Evolutionary conservation across 2,888 invertebrate species (phyloP).

Genomic region (Osmoderma eremita): DNA sequence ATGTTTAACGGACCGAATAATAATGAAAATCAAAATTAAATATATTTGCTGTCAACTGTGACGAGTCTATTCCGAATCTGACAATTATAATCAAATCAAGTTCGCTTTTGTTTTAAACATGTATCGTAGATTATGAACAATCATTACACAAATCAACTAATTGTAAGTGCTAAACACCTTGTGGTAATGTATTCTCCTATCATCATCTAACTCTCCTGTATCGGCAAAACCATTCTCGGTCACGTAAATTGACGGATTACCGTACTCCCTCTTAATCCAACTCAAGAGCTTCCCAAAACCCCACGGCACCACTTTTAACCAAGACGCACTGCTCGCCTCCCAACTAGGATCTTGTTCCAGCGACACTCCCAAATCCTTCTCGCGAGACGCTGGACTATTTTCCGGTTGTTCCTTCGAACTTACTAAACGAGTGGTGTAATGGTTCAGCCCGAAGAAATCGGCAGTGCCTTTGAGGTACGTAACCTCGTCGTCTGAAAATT

Average conservation of each 20-base stretch:
- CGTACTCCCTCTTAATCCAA: conserved; percentile 61
- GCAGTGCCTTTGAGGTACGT: conserved; percentile 63
- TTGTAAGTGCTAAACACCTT: conserved; percentile 47
- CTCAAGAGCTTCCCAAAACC: conserved; percentile 69
- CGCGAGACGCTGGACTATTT: conserved; percentile 63
- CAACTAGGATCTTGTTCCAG: conserved; percentile 64
- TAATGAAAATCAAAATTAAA: too few species aligned
- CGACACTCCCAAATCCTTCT: conserved; percentile 63
- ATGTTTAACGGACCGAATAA: too few species aligned
- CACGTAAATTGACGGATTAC: conserved; percentile 68
- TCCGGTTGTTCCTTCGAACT: conserved; percentile 54
- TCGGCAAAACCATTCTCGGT: conserved; percentile 72
- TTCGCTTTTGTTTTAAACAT: background rate
- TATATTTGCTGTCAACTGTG: too few species aligned
- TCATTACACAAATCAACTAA: background rate
- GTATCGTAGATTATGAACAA: background rate
- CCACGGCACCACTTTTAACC: conserved; percentile 70
- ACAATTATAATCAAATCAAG: too few species aligned
- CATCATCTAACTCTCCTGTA: conserved; percentile 64
- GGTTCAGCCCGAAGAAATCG: conserved; percentile 76
- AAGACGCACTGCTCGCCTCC: conserved; percentile 65
- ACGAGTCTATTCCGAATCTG: too few species aligned
- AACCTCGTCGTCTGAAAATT: conserved; percentile 63
- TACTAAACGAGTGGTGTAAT: conserved; percentile 68
- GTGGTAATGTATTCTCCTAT: conserved; percentile 63